These are phyloP conservation scores for Netelia inedita DNA, from an alignment of 2,888 invertebrate genomes.

Conservation along the genomic window DNA sequence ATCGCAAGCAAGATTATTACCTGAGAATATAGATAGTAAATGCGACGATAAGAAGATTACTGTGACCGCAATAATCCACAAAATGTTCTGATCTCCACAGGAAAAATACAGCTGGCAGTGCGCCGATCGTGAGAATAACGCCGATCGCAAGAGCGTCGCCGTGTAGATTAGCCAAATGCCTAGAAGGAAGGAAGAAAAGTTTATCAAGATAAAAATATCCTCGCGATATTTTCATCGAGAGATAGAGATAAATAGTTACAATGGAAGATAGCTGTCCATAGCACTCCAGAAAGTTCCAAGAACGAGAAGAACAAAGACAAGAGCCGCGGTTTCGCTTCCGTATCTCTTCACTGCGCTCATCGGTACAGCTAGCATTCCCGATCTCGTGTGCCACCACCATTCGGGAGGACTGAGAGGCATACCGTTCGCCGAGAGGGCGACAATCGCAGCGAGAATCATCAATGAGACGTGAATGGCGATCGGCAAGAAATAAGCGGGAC, in stretches of 20 bases:
- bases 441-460: constrained; percentile 86
- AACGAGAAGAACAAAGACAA: constrained; percentile 89
- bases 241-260: constrained; percentile 84
- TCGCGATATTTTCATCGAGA: background rate
- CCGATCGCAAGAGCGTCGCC: constrained; percentile 87
- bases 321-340: constrained; percentile 90
- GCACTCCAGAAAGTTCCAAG: constrained; percentile 93
- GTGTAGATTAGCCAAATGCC: constrained; percentile 88
- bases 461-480: constrained; percentile 86
- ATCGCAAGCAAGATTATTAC: constrained; percentile 82
- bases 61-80: constrained; percentile 93
- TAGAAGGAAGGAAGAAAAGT: constrained; percentile 78
- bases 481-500: constrained; percentile 86
- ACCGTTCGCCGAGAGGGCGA: constrained; percentile 83
- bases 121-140: constrained; percentile 89
- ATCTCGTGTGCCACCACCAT: constrained; percentile 95
- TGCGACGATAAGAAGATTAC: constrained; percentile 93
- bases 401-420: constrained; percentile 94
- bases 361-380: constrained; percentile 91
- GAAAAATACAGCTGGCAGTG: constrained; percentile 90
- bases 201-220: background rate
- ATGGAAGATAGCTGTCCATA: constrained; percentile 91
- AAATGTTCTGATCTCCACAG: constrained; percentile 93
- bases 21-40: constrained; percentile 93
- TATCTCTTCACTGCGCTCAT: constrained; percentile 92